phyloP scores from a whole-genome alignment of 23 tunicate species.

The Oikopleura vanhoeffeni region DNA sequence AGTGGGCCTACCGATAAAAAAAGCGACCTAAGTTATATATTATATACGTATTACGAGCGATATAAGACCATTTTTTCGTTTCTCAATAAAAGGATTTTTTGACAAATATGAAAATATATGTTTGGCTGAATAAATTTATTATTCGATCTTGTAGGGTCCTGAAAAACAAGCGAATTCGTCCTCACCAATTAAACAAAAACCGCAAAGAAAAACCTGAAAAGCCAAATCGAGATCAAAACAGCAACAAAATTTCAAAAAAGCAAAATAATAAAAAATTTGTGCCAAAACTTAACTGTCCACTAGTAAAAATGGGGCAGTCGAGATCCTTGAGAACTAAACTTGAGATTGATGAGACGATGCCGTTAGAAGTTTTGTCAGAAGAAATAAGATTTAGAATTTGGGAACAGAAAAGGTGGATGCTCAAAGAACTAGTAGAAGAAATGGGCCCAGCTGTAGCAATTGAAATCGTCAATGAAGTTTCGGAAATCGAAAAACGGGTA shows the following conservation, averaged over 20 bases:
- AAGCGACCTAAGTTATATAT: too few relatives aligned
- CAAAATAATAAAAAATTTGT: not conserved
- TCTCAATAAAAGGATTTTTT: too few relatives aligned
- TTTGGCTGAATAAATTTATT: too few relatives aligned
- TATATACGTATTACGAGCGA: too few relatives aligned
- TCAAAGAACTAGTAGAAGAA: not conserved
- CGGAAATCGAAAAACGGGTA: not conserved
- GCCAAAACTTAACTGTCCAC: not conserved
- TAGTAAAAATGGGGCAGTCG: not conserved
- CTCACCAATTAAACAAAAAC: not conserved
- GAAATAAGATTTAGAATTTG: not conserved
- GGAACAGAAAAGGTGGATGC: not conserved
- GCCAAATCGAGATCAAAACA: too few relatives aligned
- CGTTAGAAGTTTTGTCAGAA: not conserved
- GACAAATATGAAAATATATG: too few relatives aligned
- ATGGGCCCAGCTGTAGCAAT: not conserved
- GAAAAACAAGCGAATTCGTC: constrained; percentile 15
- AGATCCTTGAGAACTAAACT: not conserved
- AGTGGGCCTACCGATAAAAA: too few relatives aligned
- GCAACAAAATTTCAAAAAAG: not conserved
- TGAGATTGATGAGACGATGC: not conserved
- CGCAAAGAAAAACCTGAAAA: constrained; percentile 6
- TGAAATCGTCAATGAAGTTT: not conserved
- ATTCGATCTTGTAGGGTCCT: too few relatives aligned
- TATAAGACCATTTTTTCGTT: too few relatives aligned